Base-by-base conservation (phyloP, 2,888 invertebrate species). In the Dasypolia templi region DNA sequence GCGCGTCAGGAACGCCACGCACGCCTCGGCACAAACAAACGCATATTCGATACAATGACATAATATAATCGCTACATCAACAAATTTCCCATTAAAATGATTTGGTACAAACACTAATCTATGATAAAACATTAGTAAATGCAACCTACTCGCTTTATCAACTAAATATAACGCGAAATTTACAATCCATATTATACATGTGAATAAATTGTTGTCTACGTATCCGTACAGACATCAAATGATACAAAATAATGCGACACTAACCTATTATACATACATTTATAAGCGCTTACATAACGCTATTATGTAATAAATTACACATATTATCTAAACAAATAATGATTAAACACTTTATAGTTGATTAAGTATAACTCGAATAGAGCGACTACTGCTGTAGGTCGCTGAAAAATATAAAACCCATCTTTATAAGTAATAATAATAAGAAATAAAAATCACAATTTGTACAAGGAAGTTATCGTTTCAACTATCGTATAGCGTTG, bases 41-140 rank as follows among this genome's bases (percentile, higher is more conserved):
- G 64, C 77, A 65, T 79, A 62, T 44, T 72, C 74, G 79, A 66
- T 68, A 65, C 32, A 46, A 46, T 19, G 46, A 22, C 58, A 64
- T 68, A 66, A 39, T 67, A 69, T 58, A 82, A 58, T 85, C 79
- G 72, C 85, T 84, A 88, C 84, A 89, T 89, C 87, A 89, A 92
- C 87, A 91, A 89, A 91, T 88, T 90, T 88, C 90, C 89, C 91
- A 89, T 90, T 91, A 91, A 86, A 91, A 91, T 90, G 90, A 94
- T 95, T 96, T 95, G 96, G 96, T 95, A 95, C 94, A 93, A 94
- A 94, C 93, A 92, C 93, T 95, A 95, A 91, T 84, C 94, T 95
- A 95, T 91, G 87, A 93, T 95, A 95, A 95, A 94, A 95, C 93
- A 96, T 95, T 96, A 96, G 96, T 96, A 96, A 96, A 96, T 96